Percentiles rank a stretch among this genome's conserved stretches.
phyloP scores from a whole-genome alignment of 2,113 vertebrate species.

The Elachura formosa region DNA sequence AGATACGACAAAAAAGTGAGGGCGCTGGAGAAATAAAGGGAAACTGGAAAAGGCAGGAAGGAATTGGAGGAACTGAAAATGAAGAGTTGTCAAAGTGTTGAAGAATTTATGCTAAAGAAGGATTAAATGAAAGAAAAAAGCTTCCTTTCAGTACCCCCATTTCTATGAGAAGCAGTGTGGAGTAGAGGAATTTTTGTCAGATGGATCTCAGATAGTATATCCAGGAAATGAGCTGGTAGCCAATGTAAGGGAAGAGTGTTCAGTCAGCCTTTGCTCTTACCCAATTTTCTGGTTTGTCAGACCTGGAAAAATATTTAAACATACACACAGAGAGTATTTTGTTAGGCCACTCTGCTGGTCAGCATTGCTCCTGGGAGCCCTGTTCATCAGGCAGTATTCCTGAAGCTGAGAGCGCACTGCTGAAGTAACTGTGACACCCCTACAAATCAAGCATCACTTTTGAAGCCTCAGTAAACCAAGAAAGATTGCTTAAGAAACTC shows the following conservation, averaged over 20 bases:
- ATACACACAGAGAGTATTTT: background rate
- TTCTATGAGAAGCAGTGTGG: background rate
- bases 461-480: background rate
- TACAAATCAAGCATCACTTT: background rate
- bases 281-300: background rate
- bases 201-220: background rate
- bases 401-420: rapidly evolving
- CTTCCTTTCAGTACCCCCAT: background rate
- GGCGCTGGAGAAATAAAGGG: background rate
- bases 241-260: background rate
- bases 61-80: background rate
- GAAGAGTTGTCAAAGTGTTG: background rate
- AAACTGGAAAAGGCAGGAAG: background rate
- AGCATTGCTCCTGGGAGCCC: background rate
- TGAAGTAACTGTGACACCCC: background rate
- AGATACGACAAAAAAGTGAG: rapidly evolving
- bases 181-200: background rate
- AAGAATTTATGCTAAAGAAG: background rate
- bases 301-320: background rate
- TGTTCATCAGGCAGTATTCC: background rate
- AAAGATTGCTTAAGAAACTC: background rate
- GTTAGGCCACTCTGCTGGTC: background rate
- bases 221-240: background rate
- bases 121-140: background rate
- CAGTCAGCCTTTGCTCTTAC: background rate